Evolutionary conservation across 2,797 vertebrate genomes (phyloP).

Genomic region (Vultur gryphus): DNA sequence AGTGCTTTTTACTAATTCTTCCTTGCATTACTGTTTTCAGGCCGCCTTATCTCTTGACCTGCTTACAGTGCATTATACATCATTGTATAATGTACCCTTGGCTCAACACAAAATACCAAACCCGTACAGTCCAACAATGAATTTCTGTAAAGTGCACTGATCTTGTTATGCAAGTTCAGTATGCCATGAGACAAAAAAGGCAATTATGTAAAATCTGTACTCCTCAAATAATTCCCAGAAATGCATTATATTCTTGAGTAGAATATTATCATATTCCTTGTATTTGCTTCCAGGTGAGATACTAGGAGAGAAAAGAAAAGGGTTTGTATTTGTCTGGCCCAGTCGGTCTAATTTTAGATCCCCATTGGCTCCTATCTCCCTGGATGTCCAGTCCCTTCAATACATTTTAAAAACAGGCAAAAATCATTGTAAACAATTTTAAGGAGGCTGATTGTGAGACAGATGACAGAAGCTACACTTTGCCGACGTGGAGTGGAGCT

Average conservation of each 20-base stretch:
- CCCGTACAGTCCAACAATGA: conserved; percentile 8
- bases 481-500: not conserved
- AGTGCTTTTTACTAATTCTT: conserved; percentile 56
- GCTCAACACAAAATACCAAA: not conserved
- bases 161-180: conserved; percentile 46
- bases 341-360: not conserved
- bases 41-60: conserved; percentile 43
- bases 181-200: conserved; percentile 50
- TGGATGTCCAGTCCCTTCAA: not conserved
- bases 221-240: conserved; percentile 44
- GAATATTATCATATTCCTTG: conserved; percentile 10
- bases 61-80: conserved; percentile 30
- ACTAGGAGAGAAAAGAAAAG: not conserved
- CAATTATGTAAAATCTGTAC: conserved; percentile 45
- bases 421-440: conserved; percentile 3
- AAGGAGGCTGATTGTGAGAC: not conserved
- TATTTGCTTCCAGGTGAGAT: not conserved
- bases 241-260: not conserved
- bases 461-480: not conserved
- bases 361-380: not conserved
- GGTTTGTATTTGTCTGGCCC: not conserved
- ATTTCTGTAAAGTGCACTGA: conserved; percentile 3
- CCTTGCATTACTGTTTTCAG: conserved; percentile 12
- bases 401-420: not conserved
- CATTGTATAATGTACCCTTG: conserved; percentile 8